These are phyloP conservation scores for Tetragonisca angustula DNA, from an alignment of 2,888 invertebrate species.

Conservation along the genomic window DNA sequence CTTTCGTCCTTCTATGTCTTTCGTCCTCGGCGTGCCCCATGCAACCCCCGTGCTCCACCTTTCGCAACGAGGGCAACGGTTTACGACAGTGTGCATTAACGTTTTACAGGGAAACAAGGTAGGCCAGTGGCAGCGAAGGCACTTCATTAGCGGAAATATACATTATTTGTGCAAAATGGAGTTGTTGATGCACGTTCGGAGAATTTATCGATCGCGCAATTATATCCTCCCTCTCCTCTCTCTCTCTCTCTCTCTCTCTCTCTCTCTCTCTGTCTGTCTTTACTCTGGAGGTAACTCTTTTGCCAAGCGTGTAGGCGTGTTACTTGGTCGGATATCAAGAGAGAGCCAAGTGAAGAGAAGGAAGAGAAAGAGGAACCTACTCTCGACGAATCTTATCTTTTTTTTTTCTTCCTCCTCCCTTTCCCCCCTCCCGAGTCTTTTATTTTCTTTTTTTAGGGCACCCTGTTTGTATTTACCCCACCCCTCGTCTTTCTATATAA, in stretches of 20 bases:
- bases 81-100: conserved; percentile 52
- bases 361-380: background rate
- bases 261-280: no score
- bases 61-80: conserved; percentile 23
- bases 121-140: conserved; percentile 31
- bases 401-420: background rate
- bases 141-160: conserved; percentile 58
- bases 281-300: conserved; percentile 47
- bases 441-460: conserved; percentile 74
- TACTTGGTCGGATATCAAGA: conserved; percentile 11
- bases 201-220: conserved; percentile 62
- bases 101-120: conserved; percentile 47
- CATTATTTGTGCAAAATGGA: conserved; percentile 58
- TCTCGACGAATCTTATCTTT: conserved; percentile 40
- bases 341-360: conserved; percentile 11
- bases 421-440: background rate
- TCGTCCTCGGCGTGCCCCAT: background rate
- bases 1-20: background rate
- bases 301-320: conserved; percentile 5
- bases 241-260: no score
- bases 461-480: conserved; percentile 70
- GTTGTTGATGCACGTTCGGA: conserved; percentile 58
- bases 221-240: conserved; percentile 48
- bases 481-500: conserved; percentile 68
- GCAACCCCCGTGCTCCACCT: background rate